Base-by-base conservation (phyloP, 2,888 invertebrate species). In the Euzetes globulus region DNA sequence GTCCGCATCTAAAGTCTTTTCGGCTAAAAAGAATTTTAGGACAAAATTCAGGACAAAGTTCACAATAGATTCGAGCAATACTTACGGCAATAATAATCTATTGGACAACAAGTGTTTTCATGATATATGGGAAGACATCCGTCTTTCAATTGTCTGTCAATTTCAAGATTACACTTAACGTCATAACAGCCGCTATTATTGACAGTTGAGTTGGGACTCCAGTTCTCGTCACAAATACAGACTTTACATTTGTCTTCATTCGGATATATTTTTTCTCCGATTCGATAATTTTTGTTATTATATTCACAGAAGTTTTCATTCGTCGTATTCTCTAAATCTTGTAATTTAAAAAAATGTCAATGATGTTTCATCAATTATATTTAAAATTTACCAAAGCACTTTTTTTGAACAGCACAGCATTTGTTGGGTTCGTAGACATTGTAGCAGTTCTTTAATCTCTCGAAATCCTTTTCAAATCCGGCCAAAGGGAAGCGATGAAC, bases 81-180 rank as follows among this genome's bases (percentile, higher is more conserved):
- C 78, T 76, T 72, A 78, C 78, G 75, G 25, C 78, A 78, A 45
- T 77, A 75, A 58, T 76, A 78, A 15, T 78, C 78, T 29, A 78
- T 75, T 0, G 78, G 77, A 71, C 78, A 78, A 45, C 78, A 78
- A 25, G 63, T 63, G 11, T 72, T 76, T 50, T 77, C 76, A 19
- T 77, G 77, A 71, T 78, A 78, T 7, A 78, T 71, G 6, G 78
- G 78, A 11, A 78, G 47, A 41, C 78, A 78, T 1, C 77, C 78
- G 0, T 47, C 58, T 7, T 25, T 19, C 15, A 74, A 50, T 19
- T 77, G 25, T 47, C 50, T 63, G 19, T 78, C 76, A 22, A 77
- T 70, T 7, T 72, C 29, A 63, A 22, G 22, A 45, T 63, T 50
- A 17, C 78, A 78, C 27, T 77, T 75, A 11, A 76, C 58, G 25